phyloP scores from a whole-genome alignment of 2,888 invertebrate species.

The Aradus depressus region DNA sequence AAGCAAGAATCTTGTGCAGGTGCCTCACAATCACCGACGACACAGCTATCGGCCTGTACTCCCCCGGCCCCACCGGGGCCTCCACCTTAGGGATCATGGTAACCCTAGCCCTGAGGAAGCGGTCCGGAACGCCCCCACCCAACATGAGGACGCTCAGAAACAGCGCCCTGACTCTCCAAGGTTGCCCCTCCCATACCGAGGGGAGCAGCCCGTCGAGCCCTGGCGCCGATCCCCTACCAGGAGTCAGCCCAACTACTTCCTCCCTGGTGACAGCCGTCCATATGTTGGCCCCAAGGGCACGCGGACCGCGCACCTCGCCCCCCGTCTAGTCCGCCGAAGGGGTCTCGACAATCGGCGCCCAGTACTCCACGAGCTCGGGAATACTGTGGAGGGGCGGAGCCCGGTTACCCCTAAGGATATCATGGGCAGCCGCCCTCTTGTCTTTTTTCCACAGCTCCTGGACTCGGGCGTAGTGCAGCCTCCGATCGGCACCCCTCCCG shows the following conservation, averaged over 20 bases:
- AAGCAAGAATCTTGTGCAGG: conserved; percentile 20
- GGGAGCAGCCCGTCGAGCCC: not conserved
- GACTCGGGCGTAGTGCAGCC: not conserved
- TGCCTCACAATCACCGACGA: conserved; percentile 23
- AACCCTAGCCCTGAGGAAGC: no score
- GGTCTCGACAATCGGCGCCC: not conserved
- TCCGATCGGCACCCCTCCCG: no score
- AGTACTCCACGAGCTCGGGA: not conserved
- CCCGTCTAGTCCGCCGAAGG: not conserved
- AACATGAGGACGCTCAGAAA: conserved; percentile 14
- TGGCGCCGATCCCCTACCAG: not conserved
- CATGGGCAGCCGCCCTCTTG: not conserved
- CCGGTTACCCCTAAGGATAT: not conserved
- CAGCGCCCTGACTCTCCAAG: not conserved
- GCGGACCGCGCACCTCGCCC: not conserved
- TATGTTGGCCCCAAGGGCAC: not conserved
- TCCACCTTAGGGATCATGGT: no score
- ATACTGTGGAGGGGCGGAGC: not conserved
- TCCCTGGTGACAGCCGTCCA: not conserved
- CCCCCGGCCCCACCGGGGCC: not conserved
- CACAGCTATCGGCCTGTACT: conserved; percentile 19
- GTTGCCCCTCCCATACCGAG: not conserved
- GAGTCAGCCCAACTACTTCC: not conserved
- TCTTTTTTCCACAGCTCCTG: conserved; percentile 1
- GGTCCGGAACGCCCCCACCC: conserved; percentile 3